phyloP scores from a whole-genome alignment of 2,797 vertebrate genomes.

The Hybognathus amarus region DNA sequence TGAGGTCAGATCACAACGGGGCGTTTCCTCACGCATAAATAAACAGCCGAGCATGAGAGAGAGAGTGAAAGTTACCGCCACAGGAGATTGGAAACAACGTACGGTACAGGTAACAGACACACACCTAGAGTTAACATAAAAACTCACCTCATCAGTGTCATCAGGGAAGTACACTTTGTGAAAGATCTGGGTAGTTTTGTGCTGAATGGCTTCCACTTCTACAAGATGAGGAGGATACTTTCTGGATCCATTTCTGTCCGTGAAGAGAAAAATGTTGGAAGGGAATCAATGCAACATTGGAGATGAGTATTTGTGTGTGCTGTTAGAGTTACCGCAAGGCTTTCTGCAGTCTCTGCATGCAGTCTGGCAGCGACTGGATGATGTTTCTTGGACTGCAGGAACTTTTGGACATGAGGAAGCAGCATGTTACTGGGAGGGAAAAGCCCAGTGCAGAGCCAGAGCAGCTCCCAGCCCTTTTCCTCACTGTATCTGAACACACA shows the following conservation, averaged over 20 bases:
- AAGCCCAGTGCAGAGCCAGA: constrained; percentile 94
- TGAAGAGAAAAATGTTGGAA: neutral
- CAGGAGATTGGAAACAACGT: neutral
- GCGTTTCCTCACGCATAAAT: constrained; percentile 7
- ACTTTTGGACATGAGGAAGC: constrained; percentile 92
- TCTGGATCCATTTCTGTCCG: constrained; percentile 89
- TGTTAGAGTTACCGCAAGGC: constrained; percentile 87
- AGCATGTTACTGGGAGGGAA: constrained; percentile 93
- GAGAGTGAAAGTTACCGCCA: neutral
- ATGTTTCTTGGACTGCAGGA: constrained; percentile 91
- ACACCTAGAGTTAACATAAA: neutral
- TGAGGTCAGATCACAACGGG: constrained; percentile 32
- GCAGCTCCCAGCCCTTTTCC: constrained; percentile 96
- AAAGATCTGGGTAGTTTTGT: constrained; percentile 99
- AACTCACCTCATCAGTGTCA: constrained; percentile 91
- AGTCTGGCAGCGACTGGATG: constrained; percentile 88
- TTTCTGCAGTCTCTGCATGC: constrained; percentile 94
- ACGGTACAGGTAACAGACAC: neutral
- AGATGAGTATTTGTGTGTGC: neutral
- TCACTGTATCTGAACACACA: constrained; percentile 88
- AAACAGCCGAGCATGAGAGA: neutral
- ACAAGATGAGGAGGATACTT: constrained; percentile 97
- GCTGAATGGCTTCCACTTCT: constrained; percentile 98
- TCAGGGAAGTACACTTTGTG: constrained; percentile 99
- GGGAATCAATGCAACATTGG: neutral